Evolutionary conservation across 2,888 invertebrate genomes (phyloP), one percentile per base, ranked within the genome.

Genomic region (Drosophila kanekoi): DNA sequence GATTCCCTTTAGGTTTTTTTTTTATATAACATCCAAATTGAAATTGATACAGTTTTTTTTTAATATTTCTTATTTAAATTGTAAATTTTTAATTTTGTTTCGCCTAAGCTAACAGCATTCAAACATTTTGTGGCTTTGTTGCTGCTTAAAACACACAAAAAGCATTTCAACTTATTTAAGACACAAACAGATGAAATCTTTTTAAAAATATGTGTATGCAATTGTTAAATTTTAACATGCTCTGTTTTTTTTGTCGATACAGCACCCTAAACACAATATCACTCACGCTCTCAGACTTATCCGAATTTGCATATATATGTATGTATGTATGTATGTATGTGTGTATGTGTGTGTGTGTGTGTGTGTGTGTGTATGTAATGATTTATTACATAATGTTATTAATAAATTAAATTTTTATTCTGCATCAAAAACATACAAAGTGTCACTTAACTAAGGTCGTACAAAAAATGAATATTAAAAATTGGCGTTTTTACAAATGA

Each of bases 241-340:
- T 67, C 66, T 65, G 52, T 59, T 52, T 65, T 52, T 65, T 77
- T 79, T 77, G 73, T 79, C 89, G 73, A 83, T 88, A 86, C 91
- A 88, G 90, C 91, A 90, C 86, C 88, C 90, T 91, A 90, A 91
- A 91, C 91, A 91, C 92, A 90, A 90, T 86, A 91, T 92, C 91
- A 92, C 91, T 92, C 92, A 90, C 91, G 86, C 92, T 78, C 90
- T 91, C 91, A 91, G 91, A 92, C 91, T 91, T 92, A 91, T 92
- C 91, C 91, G 92, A 92, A 90, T 89, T 84, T 87, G 71, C 69
- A 67, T 60, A 73, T 73, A 73, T 69, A 62, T 72, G 53, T 78
- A 60, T 76, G 52, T 66, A 40, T 48, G 38, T 52, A 35, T 61
- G 35, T 51, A 9, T 74, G 40, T 64, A 38, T 61, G 28, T 83